Base-by-base conservation (phyloP, 2,888 invertebrate genomes). In the Phania funesta region DNA sequence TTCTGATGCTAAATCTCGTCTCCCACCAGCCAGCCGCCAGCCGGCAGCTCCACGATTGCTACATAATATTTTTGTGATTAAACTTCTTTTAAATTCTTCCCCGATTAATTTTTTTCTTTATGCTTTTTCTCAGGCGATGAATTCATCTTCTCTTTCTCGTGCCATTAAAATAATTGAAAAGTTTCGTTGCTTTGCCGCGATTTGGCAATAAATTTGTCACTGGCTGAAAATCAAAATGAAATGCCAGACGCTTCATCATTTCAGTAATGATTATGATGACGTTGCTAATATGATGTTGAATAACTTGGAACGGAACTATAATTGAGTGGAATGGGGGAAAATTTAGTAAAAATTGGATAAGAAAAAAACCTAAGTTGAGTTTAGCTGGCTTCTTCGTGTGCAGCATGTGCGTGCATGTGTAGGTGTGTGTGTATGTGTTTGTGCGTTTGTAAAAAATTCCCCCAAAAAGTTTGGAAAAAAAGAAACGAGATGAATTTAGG, bases 241-340 rank as follows among this genome's bases (percentile, higher is more conserved):
- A 50, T 80, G 68, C 67, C 78, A 73, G 73, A 73, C 76, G 60
- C 73, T 83, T 79, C 79, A 67, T 84, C 81, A 83, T 80, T 81
- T 71, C 44, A 11, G 41, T 84, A 76, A 88, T 88, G 87, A 88
- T 88, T 87, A 86, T 86, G 87, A 83, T 87, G 88, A 87, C 85
- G 87, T 87, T 86, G 86, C 87, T 87, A 88, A 87, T 87, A 86
- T 85, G 87, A 85, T 85, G 85, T 86, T 86, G 85, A 65, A 78
- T 78, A 79, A 52, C 58, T 79, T 73, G 18, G 32, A 50, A 44
- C 41, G 22, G 58, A 65, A 60, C n/a, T n/a, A n/a, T 60, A 64
- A 60, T 50, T 44, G 38, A 18, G 16, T 13, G 46, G 26, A 35
- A 62, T 41, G 11, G n/a, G 48, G 24, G 20, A 54, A 44, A 32